phyloP scores from a whole-genome alignment of 1,140 invertebrate species.

The Eubasilissa regina region DNA sequence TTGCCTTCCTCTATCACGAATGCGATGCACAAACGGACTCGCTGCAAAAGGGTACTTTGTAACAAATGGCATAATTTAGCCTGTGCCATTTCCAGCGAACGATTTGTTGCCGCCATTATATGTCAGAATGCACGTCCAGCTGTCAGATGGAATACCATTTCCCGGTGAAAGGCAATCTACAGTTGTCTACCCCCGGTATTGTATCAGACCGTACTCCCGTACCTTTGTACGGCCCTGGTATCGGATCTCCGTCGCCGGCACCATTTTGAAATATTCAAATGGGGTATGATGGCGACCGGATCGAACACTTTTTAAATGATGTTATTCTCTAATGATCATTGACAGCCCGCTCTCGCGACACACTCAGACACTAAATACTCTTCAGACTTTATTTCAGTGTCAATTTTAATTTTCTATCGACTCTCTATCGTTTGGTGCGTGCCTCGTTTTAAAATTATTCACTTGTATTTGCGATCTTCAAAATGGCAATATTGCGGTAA shows the following conservation, averaged over 20 bases:
- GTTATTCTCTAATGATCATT: background rate
- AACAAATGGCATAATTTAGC: conserved; percentile 48
- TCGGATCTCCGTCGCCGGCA: background rate
- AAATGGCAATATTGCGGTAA: too few species aligned
- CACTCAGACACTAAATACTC: too few species aligned
- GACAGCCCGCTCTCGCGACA: conserved; percentile 4
- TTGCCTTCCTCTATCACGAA: background rate
- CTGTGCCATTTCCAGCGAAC: conserved; percentile 40
- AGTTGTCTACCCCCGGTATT: conserved; percentile 31
- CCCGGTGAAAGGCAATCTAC: conserved; percentile 36
- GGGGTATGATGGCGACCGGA: background rate
- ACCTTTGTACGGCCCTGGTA: background rate
- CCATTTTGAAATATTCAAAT: conserved; percentile 40
- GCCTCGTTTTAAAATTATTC: too few species aligned
- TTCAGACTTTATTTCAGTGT: too few species aligned
- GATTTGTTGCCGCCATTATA: conserved; percentile 42
- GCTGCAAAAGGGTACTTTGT: conserved; percentile 30
- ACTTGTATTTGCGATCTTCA: too few species aligned
- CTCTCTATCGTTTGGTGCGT: too few species aligned
- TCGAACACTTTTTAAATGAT: conserved; percentile 3
- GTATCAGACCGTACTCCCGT: conserved; percentile 7
- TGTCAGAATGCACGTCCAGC: conserved; percentile 39
- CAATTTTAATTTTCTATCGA: too few species aligned
- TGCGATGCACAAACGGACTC: conserved; percentile 20
- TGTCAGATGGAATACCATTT: conserved; percentile 37